Conservation (phyloP, 2,797 vertebrate genomes). For the Melanotaenia nigrans region DNA sequence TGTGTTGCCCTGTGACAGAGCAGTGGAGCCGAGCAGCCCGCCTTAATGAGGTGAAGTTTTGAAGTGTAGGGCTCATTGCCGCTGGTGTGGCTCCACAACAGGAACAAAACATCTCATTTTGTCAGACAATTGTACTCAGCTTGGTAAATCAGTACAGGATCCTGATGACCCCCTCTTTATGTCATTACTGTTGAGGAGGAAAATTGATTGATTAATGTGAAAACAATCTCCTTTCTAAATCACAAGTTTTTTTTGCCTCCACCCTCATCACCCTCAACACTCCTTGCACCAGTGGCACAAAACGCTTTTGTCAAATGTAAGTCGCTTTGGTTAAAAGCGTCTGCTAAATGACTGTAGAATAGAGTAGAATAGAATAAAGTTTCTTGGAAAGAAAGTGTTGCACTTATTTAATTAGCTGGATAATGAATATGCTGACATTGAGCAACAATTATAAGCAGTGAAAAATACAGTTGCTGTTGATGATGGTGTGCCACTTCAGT, state of each 20-base stretch:
- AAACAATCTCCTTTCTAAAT: slow-evolving; percentile 15
- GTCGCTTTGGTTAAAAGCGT: no score
- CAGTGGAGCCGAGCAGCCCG: background rate
- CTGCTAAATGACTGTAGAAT: no score
- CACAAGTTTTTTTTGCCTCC: slow-evolving; percentile 2
- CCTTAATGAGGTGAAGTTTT: slow-evolving; percentile 35
- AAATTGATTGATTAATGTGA: slow-evolving; percentile 36
- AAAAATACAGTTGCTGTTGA: slow-evolving; percentile 19
- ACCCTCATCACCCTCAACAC: slow-evolving; percentile 8
- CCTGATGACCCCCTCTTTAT: slow-evolving; percentile 9
- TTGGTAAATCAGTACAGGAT: slow-evolving; percentile 28
- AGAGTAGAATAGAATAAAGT: slow-evolving; percentile 1
- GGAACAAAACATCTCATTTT: slow-evolving; percentile 45
- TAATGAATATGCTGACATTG: slow-evolving; percentile 10
- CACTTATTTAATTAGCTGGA: slow-evolving; percentile 1
- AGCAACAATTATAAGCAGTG: slow-evolving; percentile 7
- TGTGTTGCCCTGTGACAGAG: slow-evolving; percentile 16
- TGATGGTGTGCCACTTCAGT: slow-evolving; percentile 47
- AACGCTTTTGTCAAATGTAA: background rate
- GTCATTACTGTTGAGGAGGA: slow-evolving; percentile 3
- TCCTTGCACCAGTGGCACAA: slow-evolving; percentile 9
- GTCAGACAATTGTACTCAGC: slow-evolving; percentile 31
- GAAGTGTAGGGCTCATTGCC: slow-evolving; percentile 28
- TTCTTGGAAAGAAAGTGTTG: slow-evolving; percentile 2
- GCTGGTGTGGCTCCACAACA: slow-evolving; percentile 24